Evolutionary conservation across 2,113 vertebrate genomes (phyloP).

Genomic region (Octodon degus): DNA sequence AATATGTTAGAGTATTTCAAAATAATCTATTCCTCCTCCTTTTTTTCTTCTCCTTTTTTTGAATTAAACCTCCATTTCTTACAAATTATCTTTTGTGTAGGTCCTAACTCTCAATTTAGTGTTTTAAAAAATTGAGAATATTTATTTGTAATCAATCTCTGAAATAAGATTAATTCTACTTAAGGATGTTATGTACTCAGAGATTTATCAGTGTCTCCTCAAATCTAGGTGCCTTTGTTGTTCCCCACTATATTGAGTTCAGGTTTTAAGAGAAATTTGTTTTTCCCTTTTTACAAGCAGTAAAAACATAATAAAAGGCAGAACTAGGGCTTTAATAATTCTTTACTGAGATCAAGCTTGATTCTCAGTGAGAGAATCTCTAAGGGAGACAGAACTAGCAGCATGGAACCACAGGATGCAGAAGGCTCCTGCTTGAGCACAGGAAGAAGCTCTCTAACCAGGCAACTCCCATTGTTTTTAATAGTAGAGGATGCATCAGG

Average conservation of each 20-base stretch:
- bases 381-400: not conserved
- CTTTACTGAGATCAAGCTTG: not conserved
- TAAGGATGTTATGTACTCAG: not conserved
- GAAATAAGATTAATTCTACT: constrained; percentile 23
- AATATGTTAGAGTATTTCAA: not conserved
- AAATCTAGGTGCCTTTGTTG: not conserved
- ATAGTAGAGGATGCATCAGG: not conserved
- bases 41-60: not conserved
- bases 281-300: not conserved
- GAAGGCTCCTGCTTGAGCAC: not conserved
- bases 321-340: not conserved
- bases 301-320: constrained; percentile 43
- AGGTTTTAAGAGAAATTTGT: not conserved
- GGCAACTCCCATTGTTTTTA: not conserved
- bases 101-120: not conserved
- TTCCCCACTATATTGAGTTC: not conserved
- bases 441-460: not conserved
- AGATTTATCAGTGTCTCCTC: not conserved
- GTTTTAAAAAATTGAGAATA: not conserved
- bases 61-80: not conserved
- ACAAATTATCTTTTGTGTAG: not conserved
- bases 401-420: not conserved
- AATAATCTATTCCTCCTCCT: not conserved
- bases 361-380: not conserved
- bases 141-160: not conserved